phyloP scores from a whole-genome alignment of 2,888 invertebrate genomes.

The Eupsilia transversa region DNA sequence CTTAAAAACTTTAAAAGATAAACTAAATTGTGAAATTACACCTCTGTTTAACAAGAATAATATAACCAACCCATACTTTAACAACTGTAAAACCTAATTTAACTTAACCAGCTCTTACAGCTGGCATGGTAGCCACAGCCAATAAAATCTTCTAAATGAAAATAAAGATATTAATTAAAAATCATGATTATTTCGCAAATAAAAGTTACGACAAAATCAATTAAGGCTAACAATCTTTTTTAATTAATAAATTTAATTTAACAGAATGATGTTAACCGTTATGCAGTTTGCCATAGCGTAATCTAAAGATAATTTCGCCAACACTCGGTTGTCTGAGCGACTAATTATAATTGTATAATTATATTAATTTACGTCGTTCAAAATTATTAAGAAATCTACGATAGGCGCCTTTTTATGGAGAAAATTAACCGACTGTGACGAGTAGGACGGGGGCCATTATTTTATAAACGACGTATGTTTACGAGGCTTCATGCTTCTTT shows the following conservation, averaged over 20 bases:
- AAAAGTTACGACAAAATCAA: constrained; percentile 13
- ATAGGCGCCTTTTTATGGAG: constrained; percentile 67
- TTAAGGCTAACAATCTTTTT: background rate
- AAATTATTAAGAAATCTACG: constrained; percentile 71
- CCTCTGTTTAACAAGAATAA: constrained; percentile 4
- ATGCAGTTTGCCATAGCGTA: constrained; percentile 32
- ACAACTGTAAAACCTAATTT: background rate
- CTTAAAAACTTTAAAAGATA: too few species aligned
- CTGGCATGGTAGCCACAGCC: background rate
- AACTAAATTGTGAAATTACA: background rate
- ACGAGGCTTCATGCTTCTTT: constrained; percentile 56
- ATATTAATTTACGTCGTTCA: constrained; percentile 73
- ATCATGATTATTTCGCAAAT: background rate
- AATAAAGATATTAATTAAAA: constrained; percentile 7
- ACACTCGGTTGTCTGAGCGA: constrained; percentile 69
- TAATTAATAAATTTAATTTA: background rate
- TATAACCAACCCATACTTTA: background rate
- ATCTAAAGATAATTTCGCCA: constrained; percentile 48
- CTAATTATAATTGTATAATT: constrained; percentile 80
- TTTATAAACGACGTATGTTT: constrained; percentile 42
- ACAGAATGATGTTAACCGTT: constrained; percentile 8
- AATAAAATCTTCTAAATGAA: background rate
- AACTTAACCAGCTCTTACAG: background rate
- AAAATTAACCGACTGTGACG: constrained; percentile 71
- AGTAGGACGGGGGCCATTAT: constrained; percentile 60